Evolutionary conservation across 2,888 invertebrate genomes (phyloP).

Genomic region (Amphipoea lucens): DNA sequence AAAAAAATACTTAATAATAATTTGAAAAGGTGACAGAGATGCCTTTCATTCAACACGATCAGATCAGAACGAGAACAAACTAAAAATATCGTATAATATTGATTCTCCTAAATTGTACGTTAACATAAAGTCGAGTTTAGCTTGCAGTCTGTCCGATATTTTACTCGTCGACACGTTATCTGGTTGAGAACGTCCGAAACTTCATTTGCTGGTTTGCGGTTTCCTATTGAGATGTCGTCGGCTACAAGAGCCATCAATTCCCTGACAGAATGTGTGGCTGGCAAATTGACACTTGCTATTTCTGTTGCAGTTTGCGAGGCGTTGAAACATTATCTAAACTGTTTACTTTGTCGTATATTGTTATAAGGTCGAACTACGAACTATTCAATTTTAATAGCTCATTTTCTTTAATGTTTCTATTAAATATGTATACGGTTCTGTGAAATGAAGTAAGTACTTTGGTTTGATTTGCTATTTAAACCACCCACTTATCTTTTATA

Average conservation of each 20-base stretch:
- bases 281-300: constrained; percentile 36
- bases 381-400: background rate
- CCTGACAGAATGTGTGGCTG: constrained; percentile 22
- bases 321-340: background rate
- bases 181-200: constrained; percentile 39
- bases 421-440: background rate
- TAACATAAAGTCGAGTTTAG: constrained; percentile 4
- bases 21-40: background rate
- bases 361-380: background rate
- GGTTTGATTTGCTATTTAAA: constrained; percentile 6
- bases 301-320: background rate
- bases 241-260: constrained; percentile 54
- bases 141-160: constrained; percentile 4
- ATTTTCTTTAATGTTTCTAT: background rate
- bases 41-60: background rate
- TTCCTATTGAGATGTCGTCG: constrained; percentile 48
- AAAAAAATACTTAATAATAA: background rate
- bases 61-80: background rate
- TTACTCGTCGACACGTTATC: constrained; percentile 22
- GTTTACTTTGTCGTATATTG: background rate
- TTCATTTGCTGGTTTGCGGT: constrained; percentile 57
- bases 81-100: background rate
- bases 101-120: background rate
- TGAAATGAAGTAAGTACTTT: background rate
- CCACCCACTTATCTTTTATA: background rate